phyloP scores from a whole-genome alignment of 1,140 invertebrate genomes.

The Dendrolimus punctatus region DNA sequence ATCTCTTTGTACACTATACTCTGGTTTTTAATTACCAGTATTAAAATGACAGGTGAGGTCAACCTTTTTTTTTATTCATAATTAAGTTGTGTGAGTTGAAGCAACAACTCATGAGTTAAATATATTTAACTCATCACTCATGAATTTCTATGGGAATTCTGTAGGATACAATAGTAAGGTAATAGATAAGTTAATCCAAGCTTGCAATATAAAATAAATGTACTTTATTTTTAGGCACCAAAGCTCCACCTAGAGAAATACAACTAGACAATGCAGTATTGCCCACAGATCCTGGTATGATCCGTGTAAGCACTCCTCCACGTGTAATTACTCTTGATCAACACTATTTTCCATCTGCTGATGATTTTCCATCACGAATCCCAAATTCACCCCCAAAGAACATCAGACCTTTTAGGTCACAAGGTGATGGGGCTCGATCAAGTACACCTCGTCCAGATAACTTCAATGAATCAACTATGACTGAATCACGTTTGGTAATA shows the following conservation, averaged over 20 bases:
- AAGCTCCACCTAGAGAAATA: slow-evolving; percentile 87
- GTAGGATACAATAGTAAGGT: too few species aligned
- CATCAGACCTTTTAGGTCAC: slow-evolving; percentile 32
- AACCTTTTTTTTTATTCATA: too few species aligned
- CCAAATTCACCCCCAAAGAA: slow-evolving; percentile 47
- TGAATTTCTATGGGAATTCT: too few species aligned
- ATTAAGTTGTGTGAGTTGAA: too few species aligned
- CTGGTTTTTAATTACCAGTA: background rate
- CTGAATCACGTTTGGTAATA: slow-evolving; percentile 56
- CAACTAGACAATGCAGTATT: slow-evolving; percentile 86
- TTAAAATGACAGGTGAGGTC: too few species aligned
- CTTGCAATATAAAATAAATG: background rate
- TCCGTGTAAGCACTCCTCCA: slow-evolving; percentile 86
- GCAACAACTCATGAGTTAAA: too few species aligned
- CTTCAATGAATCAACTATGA: slow-evolving; percentile 63
- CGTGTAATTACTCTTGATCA: slow-evolving; percentile 86
- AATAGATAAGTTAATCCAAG: too few species aligned
- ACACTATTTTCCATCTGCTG: slow-evolving; percentile 83
- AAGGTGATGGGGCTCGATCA: slow-evolving; percentile 47
- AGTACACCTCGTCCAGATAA: slow-evolving; percentile 39
- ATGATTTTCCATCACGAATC: slow-evolving; percentile 68
- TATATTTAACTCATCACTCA: too few species aligned
- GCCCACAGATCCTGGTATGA: slow-evolving; percentile 78
- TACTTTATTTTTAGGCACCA: slow-evolving; percentile 72
- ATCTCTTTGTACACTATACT: background rate